A percentile compares a stretch with the other conserved stretches of the same genome.
Conservation (phyloP, 2,113 vertebrate genomes). For the Pelusios castaneus region DNA sequence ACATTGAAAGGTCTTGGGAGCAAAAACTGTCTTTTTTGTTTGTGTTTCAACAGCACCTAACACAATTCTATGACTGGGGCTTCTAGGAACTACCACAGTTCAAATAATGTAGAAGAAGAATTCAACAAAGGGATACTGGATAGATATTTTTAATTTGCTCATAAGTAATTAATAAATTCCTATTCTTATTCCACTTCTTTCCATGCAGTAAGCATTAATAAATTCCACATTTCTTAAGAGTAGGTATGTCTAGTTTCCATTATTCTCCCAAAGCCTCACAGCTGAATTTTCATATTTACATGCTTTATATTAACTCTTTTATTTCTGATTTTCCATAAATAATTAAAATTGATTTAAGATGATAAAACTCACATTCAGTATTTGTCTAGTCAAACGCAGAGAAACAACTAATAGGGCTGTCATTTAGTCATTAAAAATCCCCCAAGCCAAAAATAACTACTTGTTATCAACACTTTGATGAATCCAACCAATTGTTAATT, state of each 20-base stretch:
- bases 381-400: not conserved
- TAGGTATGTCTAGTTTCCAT: not conserved
- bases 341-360: not conserved
- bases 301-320: not conserved
- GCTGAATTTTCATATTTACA: not conserved
- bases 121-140: fast-evolving
- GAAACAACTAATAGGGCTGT: not conserved
- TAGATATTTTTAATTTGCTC: not conserved
- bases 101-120: not conserved
- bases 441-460: not conserved
- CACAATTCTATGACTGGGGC: not conserved
- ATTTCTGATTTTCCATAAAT: not conserved
- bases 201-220: not conserved
- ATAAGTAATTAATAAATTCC: not conserved
- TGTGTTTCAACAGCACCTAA: fast-evolving
- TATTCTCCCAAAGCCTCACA: not conserved
- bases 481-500: not conserved
- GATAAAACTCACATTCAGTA: not conserved
- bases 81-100: not conserved
- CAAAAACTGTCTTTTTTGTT: not conserved
- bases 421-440: not conserved
- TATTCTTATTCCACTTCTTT: not conserved
- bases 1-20: not conserved
- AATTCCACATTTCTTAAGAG: not conserved
- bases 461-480: not conserved